Percentiles rank a stretch among this genome's conserved stretches.
These are phyloP conservation scores for Polyommatus iphigenia DNA, from an alignment of 2,888 invertebrate genomes.

Conservation along the genomic window DNA sequence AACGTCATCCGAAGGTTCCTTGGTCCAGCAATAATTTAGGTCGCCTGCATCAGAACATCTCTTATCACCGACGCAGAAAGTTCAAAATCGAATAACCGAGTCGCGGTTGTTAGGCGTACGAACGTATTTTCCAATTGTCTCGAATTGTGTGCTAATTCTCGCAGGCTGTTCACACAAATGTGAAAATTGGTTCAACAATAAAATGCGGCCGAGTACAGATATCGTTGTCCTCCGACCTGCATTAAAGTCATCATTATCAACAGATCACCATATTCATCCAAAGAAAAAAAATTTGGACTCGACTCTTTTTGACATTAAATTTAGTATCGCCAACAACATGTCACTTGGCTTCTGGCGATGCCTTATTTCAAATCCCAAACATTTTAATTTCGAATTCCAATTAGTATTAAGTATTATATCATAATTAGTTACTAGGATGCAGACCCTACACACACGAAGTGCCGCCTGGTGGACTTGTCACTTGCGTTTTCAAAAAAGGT, in stretches of 20 bases:
- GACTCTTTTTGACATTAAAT: no score
- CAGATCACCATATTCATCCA: neutral
- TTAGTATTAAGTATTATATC: no score
- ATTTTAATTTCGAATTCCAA: no score
- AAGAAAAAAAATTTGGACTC: neutral
- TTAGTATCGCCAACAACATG: no score
- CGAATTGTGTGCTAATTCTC: constrained; percentile 5
- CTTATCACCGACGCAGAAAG: neutral
- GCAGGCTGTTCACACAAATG: constrained; percentile 8
- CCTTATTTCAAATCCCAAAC: no score
- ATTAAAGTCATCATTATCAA: neutral
- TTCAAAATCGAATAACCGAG: neutral
- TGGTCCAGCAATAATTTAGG: neutral
- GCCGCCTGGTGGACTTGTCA: no score
- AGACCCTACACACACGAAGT: no score
- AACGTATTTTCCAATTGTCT: neutral
- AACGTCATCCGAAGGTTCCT: neutral
- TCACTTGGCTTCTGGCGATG: neutral
- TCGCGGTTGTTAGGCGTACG: neutral
- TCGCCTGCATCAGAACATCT: neutral
- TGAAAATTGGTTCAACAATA: constrained; percentile 15
- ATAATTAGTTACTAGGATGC: no score
- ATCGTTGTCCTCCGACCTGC: neutral
- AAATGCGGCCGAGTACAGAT: neutral
- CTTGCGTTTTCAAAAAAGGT: no score